Percentiles rank a stretch among this genome's conserved stretches.
Evolutionary conservation across 2,888 invertebrate species (phyloP).

Genomic region (Agriopis aurantiaria): DNA sequence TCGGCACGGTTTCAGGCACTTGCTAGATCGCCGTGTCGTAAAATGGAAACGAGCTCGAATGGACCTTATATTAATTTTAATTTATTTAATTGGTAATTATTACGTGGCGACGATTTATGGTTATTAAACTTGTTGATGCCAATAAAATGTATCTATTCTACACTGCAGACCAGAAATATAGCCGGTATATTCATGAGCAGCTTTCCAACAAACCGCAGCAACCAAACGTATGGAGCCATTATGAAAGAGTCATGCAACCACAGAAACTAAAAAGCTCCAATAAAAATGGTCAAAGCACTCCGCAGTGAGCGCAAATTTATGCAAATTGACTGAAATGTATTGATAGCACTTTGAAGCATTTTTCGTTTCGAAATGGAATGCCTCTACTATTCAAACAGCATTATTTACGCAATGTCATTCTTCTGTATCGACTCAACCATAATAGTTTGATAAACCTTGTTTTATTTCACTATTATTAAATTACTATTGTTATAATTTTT

Average conservation of each 20-base stretch:
- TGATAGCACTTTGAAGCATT: constrained; percentile 75
- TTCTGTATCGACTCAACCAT: not conserved
- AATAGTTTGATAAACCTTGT: too few species aligned
- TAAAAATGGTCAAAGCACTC: constrained; percentile 72
- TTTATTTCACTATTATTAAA: not conserved
- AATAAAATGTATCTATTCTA: not conserved
- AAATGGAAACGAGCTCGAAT: too few species aligned
- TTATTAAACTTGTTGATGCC: constrained; percentile 9
- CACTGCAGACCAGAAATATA: not conserved
- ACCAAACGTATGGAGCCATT: constrained; percentile 40
- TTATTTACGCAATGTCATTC: constrained; percentile 16
- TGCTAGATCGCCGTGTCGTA: too few species aligned
- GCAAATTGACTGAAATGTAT: constrained; percentile 77
- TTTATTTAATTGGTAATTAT: not conserved
- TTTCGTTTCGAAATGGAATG: constrained; percentile 62
- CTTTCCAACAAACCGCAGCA: constrained; percentile 40
- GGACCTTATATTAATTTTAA: too few species aligned
- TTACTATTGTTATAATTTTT: too few species aligned
- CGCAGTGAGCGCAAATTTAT: constrained; percentile 70
- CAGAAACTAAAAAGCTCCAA: constrained; percentile 69
- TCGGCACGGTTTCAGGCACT: too few species aligned
- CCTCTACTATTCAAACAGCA: constrained; percentile 38
- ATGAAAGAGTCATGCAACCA: constrained; percentile 57
- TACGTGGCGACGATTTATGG: not conserved
- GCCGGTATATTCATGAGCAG: not conserved